These are phyloP conservation scores for Zelostemma sp. DNA, from an alignment of 1,140 invertebrate genomes.

Conservation along the genomic window DNA sequence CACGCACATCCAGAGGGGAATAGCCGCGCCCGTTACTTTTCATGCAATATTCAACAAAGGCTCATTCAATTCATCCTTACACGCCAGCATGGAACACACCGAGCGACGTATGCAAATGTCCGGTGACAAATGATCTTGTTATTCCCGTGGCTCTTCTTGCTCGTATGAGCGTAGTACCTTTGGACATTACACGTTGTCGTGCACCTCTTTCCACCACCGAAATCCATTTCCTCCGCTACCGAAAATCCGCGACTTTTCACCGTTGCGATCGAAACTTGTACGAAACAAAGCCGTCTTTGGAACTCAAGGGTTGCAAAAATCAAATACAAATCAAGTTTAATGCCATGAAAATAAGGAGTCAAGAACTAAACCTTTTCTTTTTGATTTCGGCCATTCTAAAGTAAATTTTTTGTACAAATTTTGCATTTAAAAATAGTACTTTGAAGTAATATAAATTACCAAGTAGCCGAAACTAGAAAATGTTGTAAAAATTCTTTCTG, in stretches of 20 bases:
- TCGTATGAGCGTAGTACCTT: slow-evolving; percentile 23
- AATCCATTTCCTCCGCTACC: slow-evolving; percentile 30
- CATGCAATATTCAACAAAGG: slow-evolving; percentile 64
- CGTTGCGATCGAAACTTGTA: slow-evolving; percentile 29
- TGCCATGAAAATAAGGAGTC: too few species aligned
- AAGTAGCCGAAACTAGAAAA: too few species aligned
- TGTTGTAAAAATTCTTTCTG: too few species aligned
- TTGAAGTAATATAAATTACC: too few species aligned
- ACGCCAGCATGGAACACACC: slow-evolving; percentile 51
- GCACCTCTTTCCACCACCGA: slow-evolving; percentile 13
- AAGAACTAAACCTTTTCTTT: too few species aligned
- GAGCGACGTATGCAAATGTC: slow-evolving; percentile 65
- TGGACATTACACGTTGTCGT: slow-evolving; percentile 26
- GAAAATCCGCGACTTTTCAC: slow-evolving; percentile 19
- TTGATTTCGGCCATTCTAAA: too few species aligned
- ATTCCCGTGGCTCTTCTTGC: slow-evolving; percentile 51
- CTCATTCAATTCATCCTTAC: slow-evolving; percentile 63
- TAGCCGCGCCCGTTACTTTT: slow-evolving; percentile 58
- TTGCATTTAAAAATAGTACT: too few species aligned
- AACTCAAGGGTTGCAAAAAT: too few species aligned
- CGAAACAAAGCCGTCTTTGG: too few species aligned
- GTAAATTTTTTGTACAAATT: too few species aligned
- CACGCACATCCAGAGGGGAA: slow-evolving; percentile 39
- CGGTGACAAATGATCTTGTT: slow-evolving; percentile 69
- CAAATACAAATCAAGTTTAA: too few species aligned